Evolutionary conservation across 2,113 vertebrate species (phyloP).

Genomic region (Glaucomys volans): DNA sequence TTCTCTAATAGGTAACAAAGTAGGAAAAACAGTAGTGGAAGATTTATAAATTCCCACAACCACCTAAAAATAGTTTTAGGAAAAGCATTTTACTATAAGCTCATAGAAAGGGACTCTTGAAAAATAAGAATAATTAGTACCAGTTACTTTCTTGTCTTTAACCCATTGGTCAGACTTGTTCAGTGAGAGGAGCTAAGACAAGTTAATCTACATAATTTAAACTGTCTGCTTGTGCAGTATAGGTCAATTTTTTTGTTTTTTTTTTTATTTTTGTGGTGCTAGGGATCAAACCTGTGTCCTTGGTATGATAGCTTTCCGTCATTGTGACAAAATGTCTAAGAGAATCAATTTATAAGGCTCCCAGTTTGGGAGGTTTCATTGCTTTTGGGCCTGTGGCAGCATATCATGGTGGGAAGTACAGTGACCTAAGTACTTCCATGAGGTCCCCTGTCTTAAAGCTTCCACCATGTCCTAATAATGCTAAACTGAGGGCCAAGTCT

Average conservation of each 20-base stretch:
- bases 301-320: background rate
- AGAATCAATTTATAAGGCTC: background rate
- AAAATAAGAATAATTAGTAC: slow-evolving; percentile 51
- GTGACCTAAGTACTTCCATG: background rate
- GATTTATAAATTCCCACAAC: background rate
- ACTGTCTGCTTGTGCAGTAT: background rate
- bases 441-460: background rate
- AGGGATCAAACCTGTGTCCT: background rate
- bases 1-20: slow-evolving; percentile 45
- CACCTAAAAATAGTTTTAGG: slow-evolving; percentile 50
- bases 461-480: background rate
- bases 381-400: background rate
- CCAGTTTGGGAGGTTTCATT: background rate
- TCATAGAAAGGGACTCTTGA: slow-evolving; percentile 2
- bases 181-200: background rate
- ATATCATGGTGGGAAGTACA: background rate
- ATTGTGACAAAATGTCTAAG: background rate
- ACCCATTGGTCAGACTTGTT: background rate
- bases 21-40: background rate
- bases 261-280: background rate
- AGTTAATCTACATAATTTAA: background rate
- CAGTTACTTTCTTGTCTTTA: slow-evolving; percentile 54
- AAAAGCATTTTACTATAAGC: background rate
- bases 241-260: background rate
- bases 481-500: background rate